Evolutionary conservation across 2,888 invertebrate species (phyloP).

Genomic region (Caenorhabditis macrosperma): DNA sequence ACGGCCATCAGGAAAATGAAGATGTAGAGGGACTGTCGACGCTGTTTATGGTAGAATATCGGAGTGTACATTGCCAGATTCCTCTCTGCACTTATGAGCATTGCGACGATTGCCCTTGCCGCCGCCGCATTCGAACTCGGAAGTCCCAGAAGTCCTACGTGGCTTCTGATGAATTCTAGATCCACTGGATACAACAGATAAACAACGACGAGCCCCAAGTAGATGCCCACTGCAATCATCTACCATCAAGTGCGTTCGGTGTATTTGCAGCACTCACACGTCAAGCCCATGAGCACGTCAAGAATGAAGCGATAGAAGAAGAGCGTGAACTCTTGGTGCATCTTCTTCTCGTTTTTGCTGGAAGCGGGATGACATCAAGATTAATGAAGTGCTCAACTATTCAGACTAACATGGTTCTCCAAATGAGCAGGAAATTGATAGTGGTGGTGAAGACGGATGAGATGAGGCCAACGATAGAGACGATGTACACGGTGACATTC

Average conservation of each 20-base stretch:
- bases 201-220: neutral
- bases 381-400: neutral
- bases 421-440: neutral
- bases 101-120: neutral
- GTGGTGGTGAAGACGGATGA: neutral
- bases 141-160: neutral
- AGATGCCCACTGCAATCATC: neutral
- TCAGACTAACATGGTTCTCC: neutral
- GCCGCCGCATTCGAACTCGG: slow-evolving; percentile 6
- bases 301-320: slow-evolving; percentile 11
- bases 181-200: neutral
- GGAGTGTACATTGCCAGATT: slow-evolving; percentile 3
- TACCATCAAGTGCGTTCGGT: neutral
- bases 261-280: neutral
- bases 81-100: neutral
- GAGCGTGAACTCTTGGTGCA: neutral
- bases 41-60: neutral
- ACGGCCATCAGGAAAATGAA: neutral
- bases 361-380: neutral
- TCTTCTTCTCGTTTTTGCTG: neutral
- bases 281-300: neutral
- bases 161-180: neutral
- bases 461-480: neutral
- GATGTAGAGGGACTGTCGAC: neutral
- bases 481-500: slow-evolving; percentile 5